Base-by-base conservation (phyloP, 1,140 invertebrate species). In the Camponotus pennsylvanicus region DNA sequence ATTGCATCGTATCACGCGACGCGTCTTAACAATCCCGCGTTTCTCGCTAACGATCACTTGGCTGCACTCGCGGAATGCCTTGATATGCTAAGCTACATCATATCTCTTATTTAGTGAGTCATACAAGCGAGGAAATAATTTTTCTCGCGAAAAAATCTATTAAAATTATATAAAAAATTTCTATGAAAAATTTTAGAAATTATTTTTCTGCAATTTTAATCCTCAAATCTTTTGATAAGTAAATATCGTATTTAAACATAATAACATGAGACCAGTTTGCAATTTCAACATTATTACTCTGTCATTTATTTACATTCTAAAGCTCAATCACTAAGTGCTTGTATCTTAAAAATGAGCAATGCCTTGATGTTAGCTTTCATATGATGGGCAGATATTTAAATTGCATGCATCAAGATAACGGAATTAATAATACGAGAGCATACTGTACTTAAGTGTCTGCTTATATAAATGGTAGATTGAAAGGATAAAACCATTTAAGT, bases 401-500 rank as follows among this genome's bases (percentile, higher is more conserved):
- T 67, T 9, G 32, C 7, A 66, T 27, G 45, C 32, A 21, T 69
- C n/a, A 37, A 52, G 49, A 27, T 55, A 55, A 67, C n/a, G 11
- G 45, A 78, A 52, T 66, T 40, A 37, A 45, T 78, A 49, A 64
- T 37, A 11, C 32, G 15, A 79, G 32, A 49, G 42, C 34, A 27
- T 27, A 40, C 3, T 27, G 13, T n/a, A 9, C n/a, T 49, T 49
- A 13, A n/a, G n/a, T 52, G 32, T 55, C 21, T n/a, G 49, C 49
- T 52, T 52, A 52, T 52, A 52, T 37, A 61, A 76, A 42, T 21
- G 11, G 15, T 40, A 40, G 66, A 73, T 85, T 34, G 52, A 78
- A 71, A 61, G 66, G 79, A 71, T 45, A 73, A 85, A 88, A 82
- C 57, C 80, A 77, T 59, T 85, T 80, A 78, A 76, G 34, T 80